These are phyloP conservation scores for Philypnodon macrostomus DNA, from an alignment of 2,797 vertebrate species.

Conservation along the genomic window DNA sequence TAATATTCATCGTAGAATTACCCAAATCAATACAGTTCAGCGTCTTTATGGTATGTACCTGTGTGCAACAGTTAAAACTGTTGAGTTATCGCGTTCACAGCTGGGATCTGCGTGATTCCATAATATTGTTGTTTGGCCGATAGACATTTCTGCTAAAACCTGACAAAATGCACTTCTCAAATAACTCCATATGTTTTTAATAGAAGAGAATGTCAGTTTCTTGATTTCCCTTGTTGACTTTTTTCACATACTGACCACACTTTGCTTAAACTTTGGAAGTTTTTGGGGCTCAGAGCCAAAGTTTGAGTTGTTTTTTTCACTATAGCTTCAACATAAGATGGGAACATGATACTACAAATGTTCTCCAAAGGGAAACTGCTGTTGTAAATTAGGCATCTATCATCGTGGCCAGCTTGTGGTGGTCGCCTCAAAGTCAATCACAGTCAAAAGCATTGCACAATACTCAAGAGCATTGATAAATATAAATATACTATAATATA, in stretches of 20 bases:
- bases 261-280: neutral
- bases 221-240: no score
- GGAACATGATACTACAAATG: constrained; percentile 26
- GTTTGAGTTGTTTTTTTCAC: neutral
- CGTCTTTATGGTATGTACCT: no score
- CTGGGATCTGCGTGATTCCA: no score
- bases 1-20: no score
- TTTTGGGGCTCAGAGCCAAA: neutral
- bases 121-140: no score
- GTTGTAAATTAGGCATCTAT: constrained; percentile 33
- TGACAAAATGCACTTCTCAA: neutral
- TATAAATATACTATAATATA: constrained; percentile 12
- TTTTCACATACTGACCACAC: neutral
- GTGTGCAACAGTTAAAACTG: no score
- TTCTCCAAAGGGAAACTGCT: constrained; percentile 20
- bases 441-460: constrained; percentile 70
- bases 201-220: neutral
- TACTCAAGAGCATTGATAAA: constrained; percentile 29
- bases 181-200: neutral
- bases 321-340: neutral
- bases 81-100: no score
- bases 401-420: neutral
- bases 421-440: neutral
- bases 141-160: no score
- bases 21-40: no score